A percentile compares a stretch with the other conserved stretches of the same genome.
Conservation (phyloP, 1,140 invertebrate genomes). For the Neodiprion lecontei region DNA sequence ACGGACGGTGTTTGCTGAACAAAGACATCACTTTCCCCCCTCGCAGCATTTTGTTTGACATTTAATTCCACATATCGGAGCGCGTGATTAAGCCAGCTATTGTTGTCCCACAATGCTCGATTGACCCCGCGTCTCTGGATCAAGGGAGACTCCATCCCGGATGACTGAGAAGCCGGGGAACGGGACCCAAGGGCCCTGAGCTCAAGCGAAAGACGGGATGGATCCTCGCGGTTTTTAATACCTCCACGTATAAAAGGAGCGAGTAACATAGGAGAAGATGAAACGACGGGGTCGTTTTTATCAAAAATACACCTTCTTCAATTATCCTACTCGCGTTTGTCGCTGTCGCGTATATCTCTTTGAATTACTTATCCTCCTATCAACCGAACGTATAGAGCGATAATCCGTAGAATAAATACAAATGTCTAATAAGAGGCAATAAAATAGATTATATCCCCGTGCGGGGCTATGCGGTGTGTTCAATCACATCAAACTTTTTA, state of each 20-base stretch:
- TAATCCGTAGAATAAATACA: slow-evolving; percentile 4
- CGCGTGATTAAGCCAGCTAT: slow-evolving; percentile 2
- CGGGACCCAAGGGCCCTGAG: too few species aligned
- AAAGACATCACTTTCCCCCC: background rate
- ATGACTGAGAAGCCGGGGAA: background rate
- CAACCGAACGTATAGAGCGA: background rate
- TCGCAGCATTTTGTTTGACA: slow-evolving; percentile 2
- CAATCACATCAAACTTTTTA: background rate
- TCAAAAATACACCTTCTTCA: too few species aligned
- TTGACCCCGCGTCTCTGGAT: slow-evolving; percentile 6
- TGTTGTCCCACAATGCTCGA: background rate
- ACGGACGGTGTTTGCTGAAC: background rate
- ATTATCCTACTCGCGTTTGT: too few species aligned
- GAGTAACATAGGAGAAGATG: too few species aligned
- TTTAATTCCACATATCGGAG: slow-evolving; percentile 5
- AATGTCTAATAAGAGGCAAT: background rate
- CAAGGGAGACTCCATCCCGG: slow-evolving; percentile 2
- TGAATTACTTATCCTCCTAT: too few species aligned
- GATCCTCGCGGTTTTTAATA: too few species aligned
- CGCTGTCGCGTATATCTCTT: too few species aligned
- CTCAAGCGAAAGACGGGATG: too few species aligned
- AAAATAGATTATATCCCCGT: background rate
- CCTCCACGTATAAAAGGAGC: too few species aligned
- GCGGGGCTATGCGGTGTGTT: background rate
- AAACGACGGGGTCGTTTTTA: too few species aligned